These are phyloP conservation scores for Pavo muticus DNA, from an alignment of 2,113 vertebrate species.

Conservation along the genomic window DNA sequence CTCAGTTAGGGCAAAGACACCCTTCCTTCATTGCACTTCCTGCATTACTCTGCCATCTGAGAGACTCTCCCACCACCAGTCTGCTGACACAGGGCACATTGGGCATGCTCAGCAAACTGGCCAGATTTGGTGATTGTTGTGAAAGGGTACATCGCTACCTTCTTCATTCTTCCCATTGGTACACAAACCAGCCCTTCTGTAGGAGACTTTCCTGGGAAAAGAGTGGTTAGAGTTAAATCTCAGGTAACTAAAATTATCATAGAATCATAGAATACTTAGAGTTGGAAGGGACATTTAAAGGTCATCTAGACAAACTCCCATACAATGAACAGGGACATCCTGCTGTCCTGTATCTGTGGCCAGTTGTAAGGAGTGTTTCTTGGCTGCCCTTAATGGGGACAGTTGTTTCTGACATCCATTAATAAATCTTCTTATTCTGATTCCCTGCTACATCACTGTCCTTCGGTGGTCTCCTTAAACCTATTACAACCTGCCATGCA, in stretches of 20 bases:
- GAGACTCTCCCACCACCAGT: not conserved
- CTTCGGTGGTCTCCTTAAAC: not conserved
- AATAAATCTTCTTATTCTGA: not conserved
- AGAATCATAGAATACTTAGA: too few species aligned
- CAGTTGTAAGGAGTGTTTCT: not conserved
- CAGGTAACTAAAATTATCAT: not conserved
- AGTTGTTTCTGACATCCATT: not conserved
- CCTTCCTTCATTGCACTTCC: not conserved
- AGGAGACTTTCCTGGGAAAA: not conserved
- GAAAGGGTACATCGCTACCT: not conserved
- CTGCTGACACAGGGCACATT: not conserved
- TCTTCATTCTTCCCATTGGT: not conserved
- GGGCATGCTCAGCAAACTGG: not conserved
- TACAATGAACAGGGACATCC: too few species aligned
- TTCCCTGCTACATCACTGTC: not conserved
- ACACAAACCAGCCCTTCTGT: not conserved
- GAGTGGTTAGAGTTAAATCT: not conserved
- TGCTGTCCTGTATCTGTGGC: not conserved
- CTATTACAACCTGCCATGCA: slow-evolving; percentile 3
- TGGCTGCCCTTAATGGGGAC: not conserved
- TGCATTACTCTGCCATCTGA: not conserved
- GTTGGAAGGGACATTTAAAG: too few species aligned
- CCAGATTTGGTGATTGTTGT: not conserved
- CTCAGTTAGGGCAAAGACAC: not conserved
- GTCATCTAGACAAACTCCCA: too few species aligned